Evolutionary conservation across 2,113 vertebrate species (phyloP).

Genomic region (Menura novaehollandiae): DNA sequence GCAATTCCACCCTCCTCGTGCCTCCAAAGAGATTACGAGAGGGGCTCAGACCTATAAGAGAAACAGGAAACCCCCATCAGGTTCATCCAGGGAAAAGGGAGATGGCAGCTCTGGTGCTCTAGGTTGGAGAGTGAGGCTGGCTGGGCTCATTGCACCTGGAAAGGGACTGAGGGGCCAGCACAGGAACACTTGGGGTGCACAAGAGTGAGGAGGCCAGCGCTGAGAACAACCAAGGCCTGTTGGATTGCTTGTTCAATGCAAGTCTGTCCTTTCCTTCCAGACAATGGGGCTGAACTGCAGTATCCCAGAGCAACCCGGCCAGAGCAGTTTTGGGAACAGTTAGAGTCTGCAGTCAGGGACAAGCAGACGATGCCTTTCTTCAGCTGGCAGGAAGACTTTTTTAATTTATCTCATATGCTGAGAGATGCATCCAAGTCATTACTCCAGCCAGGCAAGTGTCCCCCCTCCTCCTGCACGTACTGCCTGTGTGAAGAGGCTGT

Average conservation of each 20-base stretch:
- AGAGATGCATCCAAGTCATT: background rate
- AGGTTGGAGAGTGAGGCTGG: background rate
- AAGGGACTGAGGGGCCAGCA: background rate
- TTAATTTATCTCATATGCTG: background rate
- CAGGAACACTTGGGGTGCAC: background rate
- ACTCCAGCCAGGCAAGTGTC: background rate
- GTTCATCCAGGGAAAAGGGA: background rate
- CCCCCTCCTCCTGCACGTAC: rapidly evolving
- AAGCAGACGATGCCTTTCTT: background rate
- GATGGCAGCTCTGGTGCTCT: background rate
- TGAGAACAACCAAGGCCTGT: rapidly evolving
- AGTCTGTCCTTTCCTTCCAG: background rate
- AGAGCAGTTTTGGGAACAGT: background rate
- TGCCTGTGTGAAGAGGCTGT: background rate
- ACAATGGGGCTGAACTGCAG: background rate
- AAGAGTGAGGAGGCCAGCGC: background rate
- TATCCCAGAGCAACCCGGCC: background rate
- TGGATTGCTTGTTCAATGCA: background rate
- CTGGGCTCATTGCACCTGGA: background rate
- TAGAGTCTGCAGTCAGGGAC: background rate
- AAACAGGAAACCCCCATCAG: background rate
- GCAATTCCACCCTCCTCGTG: background rate
- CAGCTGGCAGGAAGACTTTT: background rate
- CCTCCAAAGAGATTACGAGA: background rate
- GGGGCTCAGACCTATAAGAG: rapidly evolving